phyloP scores from a whole-genome alignment of 1,140 invertebrate genomes.

The Drosophila micromelanica region DNA sequence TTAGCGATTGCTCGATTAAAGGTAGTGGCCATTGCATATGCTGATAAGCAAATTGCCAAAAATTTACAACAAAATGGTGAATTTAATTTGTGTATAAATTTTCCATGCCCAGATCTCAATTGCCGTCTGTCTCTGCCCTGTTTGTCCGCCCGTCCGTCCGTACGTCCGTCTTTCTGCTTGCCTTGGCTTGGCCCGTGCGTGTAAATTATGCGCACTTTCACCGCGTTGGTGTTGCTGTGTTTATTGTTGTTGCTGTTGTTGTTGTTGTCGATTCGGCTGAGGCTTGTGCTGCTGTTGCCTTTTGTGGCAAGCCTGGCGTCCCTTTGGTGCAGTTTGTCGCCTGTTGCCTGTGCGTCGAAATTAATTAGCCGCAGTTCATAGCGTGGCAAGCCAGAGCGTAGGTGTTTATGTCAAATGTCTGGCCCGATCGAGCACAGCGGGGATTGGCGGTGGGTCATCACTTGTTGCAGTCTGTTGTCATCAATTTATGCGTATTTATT shows the following conservation, averaged over 20 bases:
- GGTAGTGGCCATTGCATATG: slow-evolving; percentile 15
- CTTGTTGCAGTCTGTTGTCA: slow-evolving; percentile 60
- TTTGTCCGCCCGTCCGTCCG: neutral
- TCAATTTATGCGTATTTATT: slow-evolving; percentile 73
- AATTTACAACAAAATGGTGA: slow-evolving; percentile 63
- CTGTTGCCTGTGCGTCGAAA: slow-evolving; percentile 69
- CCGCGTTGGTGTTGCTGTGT: slow-evolving; percentile 43
- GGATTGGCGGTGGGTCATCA: slow-evolving; percentile 22
- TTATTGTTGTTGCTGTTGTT: slow-evolving; percentile 11
- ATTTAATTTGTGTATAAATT: slow-evolving; percentile 61
- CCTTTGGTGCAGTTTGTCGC: slow-evolving; percentile 51
- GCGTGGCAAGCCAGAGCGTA: slow-evolving; percentile 39
- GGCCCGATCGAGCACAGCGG: slow-evolving; percentile 3
- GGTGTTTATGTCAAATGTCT: slow-evolving; percentile 57
- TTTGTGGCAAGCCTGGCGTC: slow-evolving; percentile 41
- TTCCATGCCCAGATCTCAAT: slow-evolving; percentile 4
- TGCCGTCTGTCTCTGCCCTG: neutral
- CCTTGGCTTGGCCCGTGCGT: slow-evolving; percentile 48
- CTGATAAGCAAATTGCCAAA: slow-evolving; percentile 74
- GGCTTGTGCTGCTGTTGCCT: slow-evolving; percentile 15
- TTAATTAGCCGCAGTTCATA: slow-evolving; percentile 70
- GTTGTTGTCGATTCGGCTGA: too few relatives aligned
- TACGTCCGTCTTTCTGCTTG: neutral
- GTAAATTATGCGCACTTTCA: slow-evolving; percentile 81
- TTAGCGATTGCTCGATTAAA: slow-evolving; percentile 51